Conservation (phyloP, 1,140 invertebrate genomes). For the Xylocopa sonorina region DNA sequence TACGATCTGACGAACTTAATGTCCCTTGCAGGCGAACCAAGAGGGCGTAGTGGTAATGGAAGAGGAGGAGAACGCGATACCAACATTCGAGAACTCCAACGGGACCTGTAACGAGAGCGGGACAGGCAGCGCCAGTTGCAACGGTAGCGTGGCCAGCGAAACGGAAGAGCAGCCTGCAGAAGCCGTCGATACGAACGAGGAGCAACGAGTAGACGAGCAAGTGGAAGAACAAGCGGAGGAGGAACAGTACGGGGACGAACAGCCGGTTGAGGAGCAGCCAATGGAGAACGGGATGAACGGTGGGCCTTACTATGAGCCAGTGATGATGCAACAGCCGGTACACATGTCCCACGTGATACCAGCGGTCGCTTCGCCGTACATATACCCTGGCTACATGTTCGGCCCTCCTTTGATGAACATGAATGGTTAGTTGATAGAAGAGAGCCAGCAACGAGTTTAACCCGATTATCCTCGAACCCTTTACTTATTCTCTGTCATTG, state of each 20-base stretch:
- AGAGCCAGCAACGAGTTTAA: not conserved
- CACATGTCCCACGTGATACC: slow-evolving; percentile 74
- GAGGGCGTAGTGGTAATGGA: slow-evolving; percentile 69
- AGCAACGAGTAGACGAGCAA: slow-evolving; percentile 26
- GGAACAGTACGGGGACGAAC: slow-evolving; percentile 49
- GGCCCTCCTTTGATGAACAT: slow-evolving; percentile 80
- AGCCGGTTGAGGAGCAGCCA: slow-evolving; percentile 41
- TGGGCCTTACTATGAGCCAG: slow-evolving; percentile 63
- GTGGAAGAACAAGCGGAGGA: slow-evolving; percentile 41
- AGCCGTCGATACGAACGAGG: slow-evolving; percentile 26
- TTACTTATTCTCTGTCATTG: not conserved
- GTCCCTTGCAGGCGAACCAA: slow-evolving; percentile 64
- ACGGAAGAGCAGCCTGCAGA: slow-evolving; percentile 49
- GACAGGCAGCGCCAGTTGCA: slow-evolving; percentile 67
- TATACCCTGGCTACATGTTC: slow-evolving; percentile 82
- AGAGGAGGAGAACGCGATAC: slow-evolving; percentile 58
- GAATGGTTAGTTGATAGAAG: slow-evolving; percentile 78
- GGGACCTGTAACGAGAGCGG: slow-evolving; percentile 67
- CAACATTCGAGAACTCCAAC: slow-evolving; percentile 63
- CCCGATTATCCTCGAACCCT: not conserved
- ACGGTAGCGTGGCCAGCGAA: slow-evolving; percentile 65
- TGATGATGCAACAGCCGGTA: slow-evolving; percentile 72
- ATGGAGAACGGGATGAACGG: slow-evolving; percentile 49
- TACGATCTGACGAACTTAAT: accelerated
- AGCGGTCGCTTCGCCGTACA: slow-evolving; percentile 76